A percentile compares a stretch with the other conserved stretches of the same genome.
These are phyloP conservation scores for Operophtera brumata DNA, from an alignment of 2,888 invertebrate species.

Conservation along the genomic window DNA sequence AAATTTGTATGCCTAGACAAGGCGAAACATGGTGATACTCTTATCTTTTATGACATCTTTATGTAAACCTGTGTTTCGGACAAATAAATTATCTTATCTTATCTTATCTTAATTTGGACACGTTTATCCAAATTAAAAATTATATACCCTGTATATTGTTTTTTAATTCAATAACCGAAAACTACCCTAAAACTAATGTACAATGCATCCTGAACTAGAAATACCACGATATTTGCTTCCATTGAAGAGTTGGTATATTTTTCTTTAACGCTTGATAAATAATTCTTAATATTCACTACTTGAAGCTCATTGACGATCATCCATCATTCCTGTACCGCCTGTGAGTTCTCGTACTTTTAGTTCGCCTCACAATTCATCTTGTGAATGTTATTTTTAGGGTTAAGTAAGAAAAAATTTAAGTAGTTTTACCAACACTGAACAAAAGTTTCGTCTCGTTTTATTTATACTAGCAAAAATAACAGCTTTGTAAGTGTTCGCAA, in stretches of 20 bases:
- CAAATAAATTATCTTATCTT: too few species aligned
- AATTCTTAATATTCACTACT: constrained; percentile 59
- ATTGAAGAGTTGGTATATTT: constrained; percentile 31
- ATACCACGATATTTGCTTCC: constrained; percentile 2
- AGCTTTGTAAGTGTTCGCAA: too few species aligned
- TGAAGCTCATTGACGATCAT: constrained; percentile 52
- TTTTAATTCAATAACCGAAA: too few species aligned
- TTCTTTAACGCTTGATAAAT: constrained; percentile 49
- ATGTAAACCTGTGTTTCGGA: too few species aligned
- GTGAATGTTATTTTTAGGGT: constrained; percentile 16
- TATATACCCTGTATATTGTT: too few species aligned
- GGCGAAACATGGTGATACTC: too few species aligned
- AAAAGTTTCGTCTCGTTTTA: not conserved
- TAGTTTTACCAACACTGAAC: not conserved
- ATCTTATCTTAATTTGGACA: too few species aligned
- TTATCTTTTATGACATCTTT: too few species aligned
- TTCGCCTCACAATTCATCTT: constrained; percentile 22
- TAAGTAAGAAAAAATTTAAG: not conserved
- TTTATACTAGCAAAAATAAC: too few species aligned
- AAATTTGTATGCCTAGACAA: too few species aligned
- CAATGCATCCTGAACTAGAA: not conserved
- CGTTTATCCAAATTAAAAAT: too few species aligned
- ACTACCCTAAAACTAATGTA: too few species aligned
- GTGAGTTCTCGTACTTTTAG: constrained; percentile 11
- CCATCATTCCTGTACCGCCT: constrained; percentile 46